Evolutionary conservation across 2,888 invertebrate genomes (phyloP).

Genomic region (Drosophila phalerata): DNA sequence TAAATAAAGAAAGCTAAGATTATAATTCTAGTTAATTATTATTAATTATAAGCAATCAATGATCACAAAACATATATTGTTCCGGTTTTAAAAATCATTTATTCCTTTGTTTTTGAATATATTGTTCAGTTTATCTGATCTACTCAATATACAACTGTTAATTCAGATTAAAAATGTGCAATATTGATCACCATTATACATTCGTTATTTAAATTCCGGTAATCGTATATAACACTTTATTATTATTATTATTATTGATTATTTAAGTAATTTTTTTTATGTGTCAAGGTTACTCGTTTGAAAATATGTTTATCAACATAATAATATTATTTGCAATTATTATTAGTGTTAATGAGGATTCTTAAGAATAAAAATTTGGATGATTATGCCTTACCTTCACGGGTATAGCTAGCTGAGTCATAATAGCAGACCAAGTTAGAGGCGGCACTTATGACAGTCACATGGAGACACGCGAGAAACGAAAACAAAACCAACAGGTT

Average conservation of each 20-base stretch:
- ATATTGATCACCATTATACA: background rate
- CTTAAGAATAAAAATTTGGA: background rate
- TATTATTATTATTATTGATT: background rate
- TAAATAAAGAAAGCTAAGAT: background rate
- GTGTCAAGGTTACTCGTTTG: background rate
- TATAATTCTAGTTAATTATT: background rate
- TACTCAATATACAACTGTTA: background rate
- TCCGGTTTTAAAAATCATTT: no score
- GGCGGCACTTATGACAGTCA: conserved; percentile 56
- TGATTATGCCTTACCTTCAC: conserved; percentile 79
- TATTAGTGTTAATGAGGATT: background rate
- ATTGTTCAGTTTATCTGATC: background rate
- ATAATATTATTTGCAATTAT: background rate
- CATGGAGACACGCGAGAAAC: conserved; percentile 60
- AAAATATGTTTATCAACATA: background rate
- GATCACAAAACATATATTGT: background rate
- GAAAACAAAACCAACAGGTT: conserved; percentile 62
- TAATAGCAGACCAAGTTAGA: conserved; percentile 83
- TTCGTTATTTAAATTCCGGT: background rate
- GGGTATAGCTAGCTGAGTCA: conserved; percentile 81
- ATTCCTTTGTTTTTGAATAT: background rate
- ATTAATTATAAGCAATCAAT: background rate
- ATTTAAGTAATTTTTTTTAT: background rate
- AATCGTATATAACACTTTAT: background rate
- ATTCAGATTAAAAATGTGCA: background rate